Evolutionary conservation across 2,797 vertebrate genomes (phyloP).

Genomic region (Diglossa cyanea): DNA sequence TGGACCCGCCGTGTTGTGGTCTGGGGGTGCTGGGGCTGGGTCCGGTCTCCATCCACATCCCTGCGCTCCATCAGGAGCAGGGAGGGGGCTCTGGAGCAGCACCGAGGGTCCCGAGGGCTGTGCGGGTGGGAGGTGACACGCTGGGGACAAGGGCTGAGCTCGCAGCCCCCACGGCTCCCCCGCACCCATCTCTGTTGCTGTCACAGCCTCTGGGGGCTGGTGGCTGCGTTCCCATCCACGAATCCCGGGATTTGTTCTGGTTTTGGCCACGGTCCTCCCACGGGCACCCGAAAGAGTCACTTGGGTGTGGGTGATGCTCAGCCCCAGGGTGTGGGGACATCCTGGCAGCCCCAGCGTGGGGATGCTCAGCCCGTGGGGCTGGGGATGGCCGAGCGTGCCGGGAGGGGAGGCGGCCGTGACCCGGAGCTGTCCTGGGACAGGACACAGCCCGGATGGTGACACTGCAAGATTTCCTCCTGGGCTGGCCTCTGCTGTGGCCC

Average conservation of each 20-base stretch:
- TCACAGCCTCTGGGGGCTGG: not conserved
- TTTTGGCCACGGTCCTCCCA: not conserved
- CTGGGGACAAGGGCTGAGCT: not conserved
- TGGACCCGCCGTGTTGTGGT: not conserved
- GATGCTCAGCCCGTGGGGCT: not conserved
- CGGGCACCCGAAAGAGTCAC: not conserved
- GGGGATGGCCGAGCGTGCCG: not conserved
- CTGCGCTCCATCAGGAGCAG: not conserved
- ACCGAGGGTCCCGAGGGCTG: not conserved
- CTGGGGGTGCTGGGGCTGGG: rapidly evolving
- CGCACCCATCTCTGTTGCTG: not conserved
- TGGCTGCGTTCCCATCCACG: not conserved
- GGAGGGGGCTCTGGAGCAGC: not conserved
- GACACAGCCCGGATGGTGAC: not conserved
- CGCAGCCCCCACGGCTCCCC: not conserved
- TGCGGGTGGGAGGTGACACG: not conserved
- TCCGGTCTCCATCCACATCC: rapidly evolving
- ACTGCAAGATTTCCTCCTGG: constrained; percentile 23
- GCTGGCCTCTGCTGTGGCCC: not conserved
- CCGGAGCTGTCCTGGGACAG: not conserved
- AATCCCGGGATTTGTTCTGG: not conserved
- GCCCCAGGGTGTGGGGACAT: not conserved
- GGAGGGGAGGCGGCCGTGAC: not conserved
- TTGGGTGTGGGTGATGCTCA: not conserved
- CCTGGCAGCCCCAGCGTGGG: not conserved